Evolutionary conservation across 1,140 invertebrate species (phyloP), one percentile per base, ranked within the genome.

Genomic region (Atopsyche davidsoni): DNA sequence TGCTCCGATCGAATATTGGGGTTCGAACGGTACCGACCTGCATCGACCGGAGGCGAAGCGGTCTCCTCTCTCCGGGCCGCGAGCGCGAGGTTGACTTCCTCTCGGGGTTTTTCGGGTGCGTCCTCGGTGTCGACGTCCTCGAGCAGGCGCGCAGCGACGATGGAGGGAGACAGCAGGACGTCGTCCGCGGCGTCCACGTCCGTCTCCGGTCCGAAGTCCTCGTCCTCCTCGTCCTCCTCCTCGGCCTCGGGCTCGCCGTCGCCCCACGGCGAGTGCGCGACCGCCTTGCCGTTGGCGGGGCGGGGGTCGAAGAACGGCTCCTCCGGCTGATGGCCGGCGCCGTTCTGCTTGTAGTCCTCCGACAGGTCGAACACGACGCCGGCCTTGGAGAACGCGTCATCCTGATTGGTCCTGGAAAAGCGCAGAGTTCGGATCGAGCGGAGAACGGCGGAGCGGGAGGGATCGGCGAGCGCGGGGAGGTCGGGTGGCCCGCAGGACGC

Each of bases 111-210:
- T 16, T 63, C 61, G 6, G 47, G 48, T 11, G 47, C 51, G 11
- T 41, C 53, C 13, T 58, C 45, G 21, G 51, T 41, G 10, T 23
- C 24, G 7, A 46, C 52, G 2, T 49, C 57, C 43, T 52, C 50
- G 22, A 60, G 40, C 9, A 50, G 51, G 34, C 55, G 46, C 21
- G 43, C 60, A 9, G 50, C 51, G 40, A 55, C 59, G 35, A 59
- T 53, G 34, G 58, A 64, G 11, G 65, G 53, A 4, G 58, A 58
- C 32, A 46, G 54, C 17, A 68, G 36, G 7, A 63, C 64, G 32
- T 78, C 75, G 57, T 78, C 77, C n/a, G 72, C 62, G 2, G 68
- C 66, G 58, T 80, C 80, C 0, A 82, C 80, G 58, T 80, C 75
- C 0, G 76, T 79, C 61, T 79, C 79, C 1, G 77, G 76, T 0